These are phyloP conservation scores for Phyllostomus hastatus DNA, from an alignment of 2,113 vertebrate genomes.

Conservation along the genomic window DNA sequence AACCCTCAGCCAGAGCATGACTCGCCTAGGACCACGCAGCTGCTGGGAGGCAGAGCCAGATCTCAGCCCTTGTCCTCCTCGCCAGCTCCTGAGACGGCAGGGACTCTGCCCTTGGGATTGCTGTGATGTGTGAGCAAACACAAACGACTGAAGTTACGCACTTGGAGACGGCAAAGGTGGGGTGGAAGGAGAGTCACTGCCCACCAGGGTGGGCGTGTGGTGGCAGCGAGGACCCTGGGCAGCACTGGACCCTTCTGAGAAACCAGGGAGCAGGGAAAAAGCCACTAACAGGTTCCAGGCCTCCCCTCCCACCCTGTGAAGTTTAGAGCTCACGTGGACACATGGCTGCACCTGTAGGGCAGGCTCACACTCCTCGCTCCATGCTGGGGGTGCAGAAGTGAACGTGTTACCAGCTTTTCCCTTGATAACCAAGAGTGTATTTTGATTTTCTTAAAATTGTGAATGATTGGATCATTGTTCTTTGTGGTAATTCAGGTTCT, in stretches of 20 bases:
- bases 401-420: background rate
- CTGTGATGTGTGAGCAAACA: background rate
- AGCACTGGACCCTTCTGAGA: background rate
- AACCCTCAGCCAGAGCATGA: accelerated
- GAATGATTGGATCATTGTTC: background rate
- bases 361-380: background rate
- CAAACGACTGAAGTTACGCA: background rate
- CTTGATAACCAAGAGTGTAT: background rate
- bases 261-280: background rate
- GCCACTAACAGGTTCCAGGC: background rate
- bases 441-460: background rate
- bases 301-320: background rate
- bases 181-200: background rate
- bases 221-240: background rate
- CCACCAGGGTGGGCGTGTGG: background rate
- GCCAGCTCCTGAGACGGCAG: background rate
- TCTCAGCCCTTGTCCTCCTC: too few species aligned
- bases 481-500: background rate
- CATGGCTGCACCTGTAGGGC: background rate
- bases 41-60: background rate
- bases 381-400: background rate
- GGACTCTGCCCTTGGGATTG: background rate
- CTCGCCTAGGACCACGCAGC: background rate
- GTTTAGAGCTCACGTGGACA: background rate
- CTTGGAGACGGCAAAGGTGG: background rate